These are phyloP conservation scores for Stenolophus ochropezus DNA, from an alignment of 2,888 invertebrate species.

Conservation along the genomic window DNA sequence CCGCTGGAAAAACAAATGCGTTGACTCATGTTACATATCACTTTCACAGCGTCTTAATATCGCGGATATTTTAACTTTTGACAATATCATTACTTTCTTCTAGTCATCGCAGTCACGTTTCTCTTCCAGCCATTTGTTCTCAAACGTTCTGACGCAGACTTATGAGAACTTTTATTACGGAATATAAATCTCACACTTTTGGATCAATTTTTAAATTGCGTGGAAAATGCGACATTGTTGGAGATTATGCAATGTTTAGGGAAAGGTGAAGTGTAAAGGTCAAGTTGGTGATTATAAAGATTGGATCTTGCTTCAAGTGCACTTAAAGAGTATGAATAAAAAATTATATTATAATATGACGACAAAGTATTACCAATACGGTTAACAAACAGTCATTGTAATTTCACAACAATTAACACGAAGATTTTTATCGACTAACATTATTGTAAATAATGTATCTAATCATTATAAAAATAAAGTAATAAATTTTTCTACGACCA, in stretches of 20 bases:
- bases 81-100: constrained; percentile 19
- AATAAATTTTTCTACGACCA: too few species aligned
- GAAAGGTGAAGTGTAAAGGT: background rate
- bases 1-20: background rate
- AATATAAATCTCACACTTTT: constrained; percentile 1
- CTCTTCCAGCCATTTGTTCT: constrained; percentile 1
- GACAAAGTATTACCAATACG: background rate
- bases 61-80: constrained; percentile 5
- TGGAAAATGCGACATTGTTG: background rate
- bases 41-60: constrained; percentile 2
- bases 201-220: background rate
- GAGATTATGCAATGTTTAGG: background rate
- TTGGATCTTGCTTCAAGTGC: background rate
- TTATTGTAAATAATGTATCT: too few species aligned
- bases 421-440: too few species aligned
- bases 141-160: background rate
- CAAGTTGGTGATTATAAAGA: background rate
- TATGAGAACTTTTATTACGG: constrained; percentile 6
- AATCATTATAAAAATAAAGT: too few species aligned
- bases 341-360: background rate
- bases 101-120: constrained; percentile 15
- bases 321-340: background rate
- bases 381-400: background rate
- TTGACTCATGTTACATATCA: background rate
- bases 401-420: too few species aligned